These are phyloP conservation scores for Eretmochelys imbricata DNA, from an alignment of 2,113 vertebrate species.

Conservation along the genomic window DNA sequence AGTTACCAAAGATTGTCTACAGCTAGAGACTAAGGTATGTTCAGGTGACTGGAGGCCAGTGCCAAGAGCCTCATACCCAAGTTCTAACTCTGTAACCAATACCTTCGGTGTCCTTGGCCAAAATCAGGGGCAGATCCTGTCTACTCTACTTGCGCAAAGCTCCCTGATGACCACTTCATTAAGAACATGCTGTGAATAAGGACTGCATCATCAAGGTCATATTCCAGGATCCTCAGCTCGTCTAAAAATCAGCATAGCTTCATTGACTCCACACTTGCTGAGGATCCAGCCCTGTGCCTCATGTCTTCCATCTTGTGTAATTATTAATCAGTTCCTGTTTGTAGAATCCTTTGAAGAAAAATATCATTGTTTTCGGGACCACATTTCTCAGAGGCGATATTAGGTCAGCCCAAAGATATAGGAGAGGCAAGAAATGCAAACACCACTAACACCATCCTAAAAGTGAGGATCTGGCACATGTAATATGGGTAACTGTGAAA, in stretches of 20 bases:
- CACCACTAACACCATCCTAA: accelerated
- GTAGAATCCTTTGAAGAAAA: neutral
- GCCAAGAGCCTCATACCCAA: neutral
- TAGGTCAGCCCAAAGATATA: neutral
- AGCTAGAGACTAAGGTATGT: neutral
- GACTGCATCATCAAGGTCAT: neutral
- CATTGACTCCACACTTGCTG: neutral
- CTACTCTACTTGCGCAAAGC: no score
- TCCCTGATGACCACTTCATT: neutral
- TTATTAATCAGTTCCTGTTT: neutral
- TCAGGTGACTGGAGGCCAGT: neutral
- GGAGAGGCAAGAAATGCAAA: neutral
- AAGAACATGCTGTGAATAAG: neutral
- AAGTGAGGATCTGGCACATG: neutral
- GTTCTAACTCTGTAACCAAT: neutral
- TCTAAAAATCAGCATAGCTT: neutral
- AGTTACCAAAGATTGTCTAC: neutral
- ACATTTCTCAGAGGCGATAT: neutral
- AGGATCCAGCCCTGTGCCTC: neutral
- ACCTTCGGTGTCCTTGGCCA: no score
- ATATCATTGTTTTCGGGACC: neutral
- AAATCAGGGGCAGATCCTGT: no score
- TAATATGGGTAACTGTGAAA: neutral
- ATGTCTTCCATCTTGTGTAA: constrained; percentile 4
- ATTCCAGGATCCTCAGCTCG: neutral